phyloP scores from a whole-genome alignment of 2,888 invertebrate genomes.

The Dicyrtoma fusca region DNA sequence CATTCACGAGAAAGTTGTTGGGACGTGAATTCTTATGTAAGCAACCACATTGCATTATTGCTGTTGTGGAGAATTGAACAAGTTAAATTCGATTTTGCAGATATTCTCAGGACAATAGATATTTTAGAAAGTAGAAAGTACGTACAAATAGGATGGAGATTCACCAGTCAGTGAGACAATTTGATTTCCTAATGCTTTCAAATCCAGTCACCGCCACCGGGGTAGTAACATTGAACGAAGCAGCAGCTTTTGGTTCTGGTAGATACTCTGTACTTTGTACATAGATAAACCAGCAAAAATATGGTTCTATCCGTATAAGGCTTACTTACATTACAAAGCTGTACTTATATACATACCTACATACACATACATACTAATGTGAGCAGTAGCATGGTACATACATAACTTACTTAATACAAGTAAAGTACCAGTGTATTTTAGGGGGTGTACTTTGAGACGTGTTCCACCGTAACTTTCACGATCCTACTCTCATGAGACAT shows the following conservation, averaged over 20 bases:
- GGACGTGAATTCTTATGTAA: neutral
- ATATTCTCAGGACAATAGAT: neutral
- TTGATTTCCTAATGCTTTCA: constrained; percentile 21
- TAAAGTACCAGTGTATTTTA: too few relatives aligned
- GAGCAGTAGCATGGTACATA: too few relatives aligned
- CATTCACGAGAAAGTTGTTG: constrained; percentile 1
- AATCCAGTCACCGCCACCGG: neutral
- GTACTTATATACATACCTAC: neutral
- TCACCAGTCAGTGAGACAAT: constrained; percentile 12
- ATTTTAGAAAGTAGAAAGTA: too few relatives aligned
- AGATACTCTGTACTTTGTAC: neutral
- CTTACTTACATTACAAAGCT: neutral
- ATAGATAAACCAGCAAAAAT: neutral
- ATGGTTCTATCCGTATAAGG: too few relatives aligned
- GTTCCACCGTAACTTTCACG: too few relatives aligned
- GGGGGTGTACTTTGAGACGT: too few relatives aligned
- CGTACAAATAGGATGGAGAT: too few relatives aligned
- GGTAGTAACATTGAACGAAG: neutral
- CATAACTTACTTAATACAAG: too few relatives aligned
- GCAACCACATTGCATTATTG: too few relatives aligned
- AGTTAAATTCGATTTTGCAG: neutral
- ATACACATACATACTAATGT: neutral
- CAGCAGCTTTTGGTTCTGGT: neutral
- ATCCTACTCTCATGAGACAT: too few relatives aligned
- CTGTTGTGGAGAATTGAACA: neutral